A percentile compares a stretch with the other conserved stretches of the same genome.
Conservation (phyloP, 2,113 vertebrate genomes). For the Centropristis striata region DNA sequence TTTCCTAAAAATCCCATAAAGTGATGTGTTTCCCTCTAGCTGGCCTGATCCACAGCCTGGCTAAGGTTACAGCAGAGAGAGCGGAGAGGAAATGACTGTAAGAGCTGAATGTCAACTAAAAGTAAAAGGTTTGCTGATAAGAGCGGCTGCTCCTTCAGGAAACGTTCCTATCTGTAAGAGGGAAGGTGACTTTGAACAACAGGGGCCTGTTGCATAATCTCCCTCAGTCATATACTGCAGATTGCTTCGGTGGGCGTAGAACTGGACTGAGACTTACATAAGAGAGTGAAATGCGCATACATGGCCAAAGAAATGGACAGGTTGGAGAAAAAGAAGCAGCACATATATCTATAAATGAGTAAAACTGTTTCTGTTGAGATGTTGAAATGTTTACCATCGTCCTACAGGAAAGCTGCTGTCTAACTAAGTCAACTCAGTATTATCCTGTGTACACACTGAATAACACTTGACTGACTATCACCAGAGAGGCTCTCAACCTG, state of each 20-base stretch:
- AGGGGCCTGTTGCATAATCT: constrained; percentile 76
- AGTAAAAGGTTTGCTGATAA: constrained; percentile 41
- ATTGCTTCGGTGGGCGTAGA: constrained; percentile 78
- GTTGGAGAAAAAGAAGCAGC: neutral
- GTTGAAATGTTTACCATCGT: neutral
- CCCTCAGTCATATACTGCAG: constrained; percentile 72
- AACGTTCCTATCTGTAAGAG: constrained; percentile 18
- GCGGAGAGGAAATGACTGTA: too few species aligned
- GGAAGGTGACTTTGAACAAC: constrained; percentile 66
- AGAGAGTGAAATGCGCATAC: constrained; percentile 46
- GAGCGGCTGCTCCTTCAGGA: constrained; percentile 10
- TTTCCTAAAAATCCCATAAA: too few species aligned
- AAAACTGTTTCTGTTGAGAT: neutral
- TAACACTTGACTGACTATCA: neutral
- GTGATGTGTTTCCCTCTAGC: too few species aligned
- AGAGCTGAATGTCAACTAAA: neutral
- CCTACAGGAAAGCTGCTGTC: neutral
- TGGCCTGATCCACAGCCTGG: too few species aligned
- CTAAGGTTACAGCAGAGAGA: too few species aligned
- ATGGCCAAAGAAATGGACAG: constrained; percentile 19
- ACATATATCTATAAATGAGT: neutral
- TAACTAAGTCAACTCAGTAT: constrained; percentile 14
- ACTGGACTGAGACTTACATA: constrained; percentile 75
- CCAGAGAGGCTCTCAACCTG: too few species aligned
- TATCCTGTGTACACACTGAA: constrained; percentile 13